phyloP scores from a whole-genome alignment of 2,113 vertebrate genomes.

The Ovibos moschatus region DNA sequence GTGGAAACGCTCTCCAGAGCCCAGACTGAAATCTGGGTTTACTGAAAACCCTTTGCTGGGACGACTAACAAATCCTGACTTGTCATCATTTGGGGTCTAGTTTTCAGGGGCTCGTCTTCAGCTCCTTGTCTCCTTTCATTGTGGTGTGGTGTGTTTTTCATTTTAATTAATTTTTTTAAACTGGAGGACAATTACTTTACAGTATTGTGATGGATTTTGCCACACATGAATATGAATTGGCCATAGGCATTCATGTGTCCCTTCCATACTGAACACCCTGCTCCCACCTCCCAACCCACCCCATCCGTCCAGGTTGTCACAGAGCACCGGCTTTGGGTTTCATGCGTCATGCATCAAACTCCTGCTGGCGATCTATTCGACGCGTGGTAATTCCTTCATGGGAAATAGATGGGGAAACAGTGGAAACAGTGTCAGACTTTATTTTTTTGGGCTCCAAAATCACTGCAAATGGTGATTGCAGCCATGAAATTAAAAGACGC shows the following conservation, averaged over 20 bases:
- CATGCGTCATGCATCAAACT: neutral
- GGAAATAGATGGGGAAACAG: too few relatives aligned
- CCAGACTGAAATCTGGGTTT: neutral
- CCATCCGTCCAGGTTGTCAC: neutral
- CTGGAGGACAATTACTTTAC: neutral
- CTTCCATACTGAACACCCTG: neutral
- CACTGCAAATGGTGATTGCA: too few relatives aligned
- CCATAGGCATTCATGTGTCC: neutral
- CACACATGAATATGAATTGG: neutral
- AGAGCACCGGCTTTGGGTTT: neutral
- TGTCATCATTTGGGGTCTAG: neutral
- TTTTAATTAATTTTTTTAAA: neutral
- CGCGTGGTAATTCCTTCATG: accelerated
- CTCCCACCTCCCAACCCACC: neutral
- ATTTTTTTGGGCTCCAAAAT: too few relatives aligned
- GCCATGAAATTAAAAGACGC: too few relatives aligned
- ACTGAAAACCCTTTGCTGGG: neutral
- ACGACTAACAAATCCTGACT: accelerated
- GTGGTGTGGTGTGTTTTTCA: too few relatives aligned
- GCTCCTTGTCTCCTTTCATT: neutral
- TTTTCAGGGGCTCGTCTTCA: neutral
- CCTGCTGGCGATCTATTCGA: neutral
- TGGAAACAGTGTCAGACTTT: too few relatives aligned
- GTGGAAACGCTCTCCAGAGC: neutral
- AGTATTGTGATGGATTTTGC: neutral